phyloP scores from a whole-genome alignment of 2,888 invertebrate species.

The Arge pagana region DNA sequence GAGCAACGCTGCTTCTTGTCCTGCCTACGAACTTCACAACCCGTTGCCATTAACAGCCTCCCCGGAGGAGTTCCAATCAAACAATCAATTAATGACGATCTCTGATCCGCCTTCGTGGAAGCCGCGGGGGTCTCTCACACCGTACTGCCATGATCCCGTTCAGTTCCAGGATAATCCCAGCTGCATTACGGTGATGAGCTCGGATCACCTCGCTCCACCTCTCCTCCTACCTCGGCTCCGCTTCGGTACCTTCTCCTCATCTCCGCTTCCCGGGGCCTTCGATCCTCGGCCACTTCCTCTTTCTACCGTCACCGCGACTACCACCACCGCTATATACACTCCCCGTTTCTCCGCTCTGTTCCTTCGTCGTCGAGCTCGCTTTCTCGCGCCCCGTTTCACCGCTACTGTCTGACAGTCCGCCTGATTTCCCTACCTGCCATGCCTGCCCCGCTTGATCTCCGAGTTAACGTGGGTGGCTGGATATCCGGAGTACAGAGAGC shows the following conservation, averaged over 20 bases:
- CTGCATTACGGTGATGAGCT: constrained; percentile 58
- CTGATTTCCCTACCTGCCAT: too few relatives aligned
- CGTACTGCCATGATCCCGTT: constrained; percentile 32
- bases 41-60: too few relatives aligned
- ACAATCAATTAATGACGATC: constrained; percentile 55
- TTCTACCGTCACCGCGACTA: too few relatives aligned
- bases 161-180: constrained; percentile 53
- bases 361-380: constrained; percentile 6
- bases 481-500: constrained; percentile 12
- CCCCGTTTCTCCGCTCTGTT: neutral
- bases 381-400: constrained; percentile 23
- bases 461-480: constrained; percentile 15
- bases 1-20: too few relatives aligned
- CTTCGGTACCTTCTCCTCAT: constrained; percentile 20
- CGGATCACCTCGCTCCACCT: constrained; percentile 35
- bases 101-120: constrained; percentile 22
- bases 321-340: neutral
- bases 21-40: too few relatives aligned
- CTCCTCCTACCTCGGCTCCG: constrained; percentile 19
- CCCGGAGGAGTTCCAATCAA: constrained; percentile 50
- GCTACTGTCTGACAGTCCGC: too few relatives aligned
- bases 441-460: constrained; percentile 16
- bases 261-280: constrained; percentile 10
- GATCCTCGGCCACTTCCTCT: neutral
- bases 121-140: constrained; percentile 9